phyloP scores from a whole-genome alignment of 2,888 invertebrate species.

The Silvanus unidentatus region DNA sequence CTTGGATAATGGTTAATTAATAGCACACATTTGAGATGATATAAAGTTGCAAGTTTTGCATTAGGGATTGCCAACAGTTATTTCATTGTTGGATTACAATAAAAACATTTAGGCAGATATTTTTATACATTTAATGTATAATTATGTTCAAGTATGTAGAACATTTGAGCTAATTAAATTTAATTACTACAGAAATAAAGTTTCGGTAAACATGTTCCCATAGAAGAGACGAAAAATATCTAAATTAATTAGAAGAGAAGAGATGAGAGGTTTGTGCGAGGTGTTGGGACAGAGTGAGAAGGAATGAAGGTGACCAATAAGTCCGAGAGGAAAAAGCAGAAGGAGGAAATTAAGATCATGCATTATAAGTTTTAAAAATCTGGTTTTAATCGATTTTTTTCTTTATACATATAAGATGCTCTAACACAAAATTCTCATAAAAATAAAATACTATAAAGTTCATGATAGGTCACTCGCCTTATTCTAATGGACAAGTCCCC shows the following conservation, averaged over 20 bases:
- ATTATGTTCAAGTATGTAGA: slow-evolving; percentile 3
- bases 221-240: neutral
- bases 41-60: no score
- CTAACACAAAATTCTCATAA: slow-evolving; percentile 4
- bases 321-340: no score
- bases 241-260: slow-evolving; percentile 1
- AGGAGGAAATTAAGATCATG: slow-evolving; percentile 2
- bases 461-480: slow-evolving; percentile 6
- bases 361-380: slow-evolving; percentile 1
- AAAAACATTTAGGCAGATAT: no score
- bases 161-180: slow-evolving; percentile 1
- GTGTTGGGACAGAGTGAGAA: no score
- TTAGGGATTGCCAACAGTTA: no score
- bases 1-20: no score
- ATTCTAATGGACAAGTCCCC: slow-evolving; percentile 6
- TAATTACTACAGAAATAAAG: slow-evolving; percentile 3
- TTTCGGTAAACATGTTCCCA: slow-evolving; percentile 3
- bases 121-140: slow-evolving; percentile 1
- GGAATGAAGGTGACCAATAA: no score
- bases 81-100: no score
- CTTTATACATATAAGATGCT: neutral
- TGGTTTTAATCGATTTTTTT: slow-evolving; percentile 5
- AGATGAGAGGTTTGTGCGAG: no score
- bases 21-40: no score
- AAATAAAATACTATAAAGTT: slow-evolving; percentile 6